Evolutionary conservation across 2,888 invertebrate species (phyloP), one percentile per base, ranked within the genome.

Genomic region (Ptilodon capucinus): DNA sequence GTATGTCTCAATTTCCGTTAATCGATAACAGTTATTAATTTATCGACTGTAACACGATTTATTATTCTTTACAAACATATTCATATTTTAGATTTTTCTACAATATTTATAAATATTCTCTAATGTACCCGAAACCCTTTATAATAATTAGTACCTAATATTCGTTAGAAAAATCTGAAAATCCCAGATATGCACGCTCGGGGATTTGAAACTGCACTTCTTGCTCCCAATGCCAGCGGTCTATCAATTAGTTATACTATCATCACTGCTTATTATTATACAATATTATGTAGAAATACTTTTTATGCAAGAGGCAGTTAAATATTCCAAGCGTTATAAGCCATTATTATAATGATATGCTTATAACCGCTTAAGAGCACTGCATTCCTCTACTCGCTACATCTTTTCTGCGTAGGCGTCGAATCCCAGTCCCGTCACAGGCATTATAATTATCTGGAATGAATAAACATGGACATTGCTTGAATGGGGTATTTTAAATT

Each of bases 361-460:
- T 25, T 25, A 40, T 40, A 9, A 23, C 13, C 21, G 4, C 9
- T 16, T 13, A 13, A 21, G 39, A 21, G 48, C 54, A 60, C 64
- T 48, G 48, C 65, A 65, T 65, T 65, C 65, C 57, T 56, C 34
- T 30, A 28, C 25, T 19, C 19, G 35, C 17, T 9, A 13, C 21
- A 25, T n/a, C 52, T 45, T 54, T 60, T 61, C 54, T 54, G 63
- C 59, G 75, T 75, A 56, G 75, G 76, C 57, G 68, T 61, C 51
- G 52, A 57, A 47, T 64, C 64, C 60, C 65, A 64, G 58, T 48
- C 67, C 60, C 60, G 59, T 64, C 64, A 61, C 56, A 58, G 50
- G 56, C 61, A 64, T 66, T 62, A 68, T 73, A 70, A 71, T 73
- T 71, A 67, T 64, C 59, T 61, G 59, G 60, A 58, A 68, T 64